Base-by-base conservation (phyloP, 2,797 vertebrate species). In the Pitangus sulphuratus region DNA sequence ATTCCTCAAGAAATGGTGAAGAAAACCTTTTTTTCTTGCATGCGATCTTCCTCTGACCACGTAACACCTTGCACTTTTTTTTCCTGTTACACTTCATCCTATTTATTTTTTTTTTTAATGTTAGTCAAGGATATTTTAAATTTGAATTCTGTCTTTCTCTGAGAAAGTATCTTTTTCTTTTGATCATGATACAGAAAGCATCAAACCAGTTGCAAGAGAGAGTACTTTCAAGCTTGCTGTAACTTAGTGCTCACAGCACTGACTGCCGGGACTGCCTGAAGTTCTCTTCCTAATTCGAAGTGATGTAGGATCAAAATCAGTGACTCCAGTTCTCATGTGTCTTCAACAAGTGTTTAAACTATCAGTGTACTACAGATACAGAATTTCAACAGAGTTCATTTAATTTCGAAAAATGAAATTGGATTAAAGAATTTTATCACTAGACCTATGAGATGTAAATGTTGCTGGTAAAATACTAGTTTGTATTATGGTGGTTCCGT, bases 241-340 rank as follows among this genome's bases (percentile, higher is more conserved):
- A 68, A 47, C 9, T 65, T 51, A 30, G 14, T 54, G 39, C 21
- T 66, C 18, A 44, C 37, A 64, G 31, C 53, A 22, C 11, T 50
- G 0, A 12, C 8, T 54, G 0, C n/a, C 18, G 12, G 28, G 39
- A 47, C 20, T 4, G 0, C 30, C 19, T 45, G 15, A 84, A 70
- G 16, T 60, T 78, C 30, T 90, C 14, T 66, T 44, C 39, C 30
- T 58, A 19, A 42, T 81, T 21, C 50, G 40, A 74, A 81, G 33
- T 39, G 21, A 54, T 39, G 19, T 31, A 58, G 20, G 35, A 78
- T 24, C n/a, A 80, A 80, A 90, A 62, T 62, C 6, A 11, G 7
- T 70, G 35, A 42, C 35, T 84, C 22, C 12, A 15, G 1, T 66
- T 91, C 39, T 70, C 51, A n/a, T 5, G 4, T 50, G 24, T 75